Evolutionary conservation across 2,797 vertebrate genomes (phyloP).

Genomic region (Brachyrhaphis roseni): DNA sequence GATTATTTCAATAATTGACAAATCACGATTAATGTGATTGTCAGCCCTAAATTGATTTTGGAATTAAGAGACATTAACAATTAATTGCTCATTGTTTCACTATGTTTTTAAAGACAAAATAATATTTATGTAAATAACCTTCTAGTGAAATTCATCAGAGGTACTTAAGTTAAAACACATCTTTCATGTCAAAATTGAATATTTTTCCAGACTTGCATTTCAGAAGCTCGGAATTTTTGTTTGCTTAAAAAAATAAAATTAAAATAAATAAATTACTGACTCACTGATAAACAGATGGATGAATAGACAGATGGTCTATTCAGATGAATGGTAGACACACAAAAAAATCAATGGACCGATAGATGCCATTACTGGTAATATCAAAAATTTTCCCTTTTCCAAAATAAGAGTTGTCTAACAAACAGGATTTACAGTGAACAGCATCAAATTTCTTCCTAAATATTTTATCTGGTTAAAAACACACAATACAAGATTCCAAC

Average conservation of each 20-base stretch:
- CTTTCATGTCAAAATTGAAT: background rate
- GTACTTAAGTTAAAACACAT: background rate
- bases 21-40: no score
- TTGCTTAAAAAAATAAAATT: background rate
- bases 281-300: background rate
- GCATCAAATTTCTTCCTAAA: background rate
- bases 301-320: background rate
- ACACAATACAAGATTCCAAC: background rate
- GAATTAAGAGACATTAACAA: background rate
- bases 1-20: no score
- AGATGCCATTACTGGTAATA: background rate
- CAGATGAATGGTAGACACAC: no score
- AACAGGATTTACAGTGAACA: background rate
- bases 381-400: background rate
- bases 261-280: background rate
- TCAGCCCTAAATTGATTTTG: background rate
- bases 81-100: background rate
- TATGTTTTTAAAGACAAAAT: background rate
- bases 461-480: background rate
- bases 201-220: background rate
- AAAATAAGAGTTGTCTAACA: background rate
- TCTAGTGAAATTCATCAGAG: background rate
- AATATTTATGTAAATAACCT: background rate
- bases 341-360: background rate
- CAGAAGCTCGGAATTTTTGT: background rate